phyloP scores from a whole-genome alignment of 2,888 invertebrate species.

The Cantharis rufa region DNA sequence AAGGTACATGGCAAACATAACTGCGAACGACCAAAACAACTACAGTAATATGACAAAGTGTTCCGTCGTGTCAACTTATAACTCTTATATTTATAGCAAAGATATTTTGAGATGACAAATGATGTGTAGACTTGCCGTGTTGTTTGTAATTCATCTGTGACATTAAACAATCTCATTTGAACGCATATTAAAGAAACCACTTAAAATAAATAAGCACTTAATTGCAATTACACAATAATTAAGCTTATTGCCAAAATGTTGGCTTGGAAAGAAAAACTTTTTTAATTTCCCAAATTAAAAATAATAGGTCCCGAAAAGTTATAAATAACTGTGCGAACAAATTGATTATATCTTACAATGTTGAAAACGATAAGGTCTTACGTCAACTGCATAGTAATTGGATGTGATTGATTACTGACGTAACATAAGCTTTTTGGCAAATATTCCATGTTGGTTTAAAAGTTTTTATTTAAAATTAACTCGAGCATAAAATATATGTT shows the following conservation, averaged over 20 bases:
- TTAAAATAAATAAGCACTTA: not conserved
- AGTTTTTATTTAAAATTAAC: not conserved
- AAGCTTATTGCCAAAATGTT: not conserved
- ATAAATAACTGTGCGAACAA: not conserved
- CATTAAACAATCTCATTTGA: conserved; percentile 31
- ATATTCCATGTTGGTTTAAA: not conserved
- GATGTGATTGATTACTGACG: conserved; percentile 2
- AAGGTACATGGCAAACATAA: conserved; percentile 46
- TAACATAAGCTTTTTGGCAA: conserved; percentile 3
- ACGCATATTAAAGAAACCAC: not conserved
- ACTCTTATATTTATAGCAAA: conserved; percentile 41
- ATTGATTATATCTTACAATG: conserved; percentile 2
- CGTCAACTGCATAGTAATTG: conserved; percentile 4
- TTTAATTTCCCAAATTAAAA: not conserved
- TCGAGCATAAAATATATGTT: conserved; percentile 18
- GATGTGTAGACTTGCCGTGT: conserved; percentile 44
- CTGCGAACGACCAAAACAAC: conserved; percentile 47
- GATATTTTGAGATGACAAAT: conserved; percentile 48
- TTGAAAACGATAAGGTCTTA: not conserved
- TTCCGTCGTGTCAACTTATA: conserved; percentile 38
- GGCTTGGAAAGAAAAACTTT: not conserved
- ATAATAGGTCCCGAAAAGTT: not conserved
- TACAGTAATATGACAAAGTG: conserved; percentile 45
- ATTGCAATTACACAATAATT: not conserved
- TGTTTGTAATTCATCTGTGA: conserved; percentile 46